Evolutionary conservation across 1,140 invertebrate species (phyloP).

Genomic region (Drosophila burlai): DNA sequence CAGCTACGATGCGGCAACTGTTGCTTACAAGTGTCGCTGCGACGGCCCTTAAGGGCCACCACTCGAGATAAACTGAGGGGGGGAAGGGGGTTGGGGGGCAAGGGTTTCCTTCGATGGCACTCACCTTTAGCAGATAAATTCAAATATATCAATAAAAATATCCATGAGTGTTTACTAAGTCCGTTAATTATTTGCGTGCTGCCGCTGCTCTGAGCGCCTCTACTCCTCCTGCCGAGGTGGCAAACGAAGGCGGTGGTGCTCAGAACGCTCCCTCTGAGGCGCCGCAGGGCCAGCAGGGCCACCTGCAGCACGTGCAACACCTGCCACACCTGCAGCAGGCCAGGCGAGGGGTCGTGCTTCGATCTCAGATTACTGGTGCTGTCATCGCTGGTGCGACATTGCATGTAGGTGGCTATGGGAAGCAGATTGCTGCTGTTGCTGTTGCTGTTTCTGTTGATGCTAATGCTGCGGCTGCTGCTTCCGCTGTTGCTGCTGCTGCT

Average conservation of each 20-base stretch:
- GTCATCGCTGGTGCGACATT: slow-evolving; percentile 50
- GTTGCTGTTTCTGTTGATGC: slow-evolving; percentile 51
- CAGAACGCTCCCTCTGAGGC: slow-evolving; percentile 32
- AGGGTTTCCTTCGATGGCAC: slow-evolving; percentile 39
- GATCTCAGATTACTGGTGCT: slow-evolving; percentile 41
- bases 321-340: slow-evolving; percentile 57
- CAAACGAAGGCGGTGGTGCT: slow-evolving; percentile 63
- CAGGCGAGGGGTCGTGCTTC: slow-evolving; percentile 44
- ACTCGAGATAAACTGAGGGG: slow-evolving; percentile 41
- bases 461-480: slow-evolving; percentile 54
- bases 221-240: slow-evolving; percentile 53
- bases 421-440: slow-evolving; percentile 58
- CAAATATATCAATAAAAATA: slow-evolving; percentile 85
- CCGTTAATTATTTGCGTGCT: slow-evolving; percentile 69
- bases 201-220: slow-evolving; percentile 13
- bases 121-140: slow-evolving; percentile 85
- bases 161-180: slow-evolving; percentile 85
- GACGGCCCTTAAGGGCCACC: slow-evolving; percentile 36
- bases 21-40: slow-evolving; percentile 41
- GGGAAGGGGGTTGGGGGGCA: too few relatives aligned
- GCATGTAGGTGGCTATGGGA: slow-evolving; percentile 56
- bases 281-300: slow-evolving; percentile 27
- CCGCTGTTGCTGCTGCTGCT: slow-evolving; percentile 55
- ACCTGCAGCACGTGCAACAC: slow-evolving; percentile 56
- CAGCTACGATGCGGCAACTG: slow-evolving; percentile 53